phyloP scores from a whole-genome alignment of 2,888 invertebrate genomes.

The Drosophila borealis region DNA sequence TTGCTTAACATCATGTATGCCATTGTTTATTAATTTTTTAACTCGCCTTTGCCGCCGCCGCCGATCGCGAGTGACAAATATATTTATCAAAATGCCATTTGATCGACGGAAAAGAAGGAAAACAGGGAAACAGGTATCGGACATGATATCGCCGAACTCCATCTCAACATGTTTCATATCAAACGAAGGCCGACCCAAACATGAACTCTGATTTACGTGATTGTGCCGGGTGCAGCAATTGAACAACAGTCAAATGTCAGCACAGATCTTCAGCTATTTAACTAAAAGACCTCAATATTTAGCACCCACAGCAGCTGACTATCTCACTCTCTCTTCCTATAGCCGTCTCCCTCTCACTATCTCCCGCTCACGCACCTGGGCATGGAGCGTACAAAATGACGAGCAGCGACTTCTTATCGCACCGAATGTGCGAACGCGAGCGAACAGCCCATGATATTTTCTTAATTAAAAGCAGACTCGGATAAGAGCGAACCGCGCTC shows the following conservation, averaged over 20 bases:
- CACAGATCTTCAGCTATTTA: conserved; percentile 25
- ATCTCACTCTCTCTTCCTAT: background rate
- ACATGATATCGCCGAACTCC: conserved; percentile 39
- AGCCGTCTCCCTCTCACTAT: background rate
- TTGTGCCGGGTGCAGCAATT: conserved; percentile 45
- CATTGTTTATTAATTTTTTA: conserved; percentile 83
- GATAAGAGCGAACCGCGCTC: conserved; percentile 60
- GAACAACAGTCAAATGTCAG: conserved; percentile 35
- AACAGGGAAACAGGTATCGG: conserved; percentile 61
- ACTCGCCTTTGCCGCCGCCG: conserved; percentile 50
- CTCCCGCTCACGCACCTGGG: background rate
- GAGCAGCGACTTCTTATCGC: conserved; percentile 61
- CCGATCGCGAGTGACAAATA: conserved; percentile 71
- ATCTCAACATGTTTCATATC: conserved; percentile 60
- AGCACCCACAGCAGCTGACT: conserved; percentile 25
- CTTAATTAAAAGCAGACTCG: conserved; percentile 73
- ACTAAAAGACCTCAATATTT: conserved; percentile 27
- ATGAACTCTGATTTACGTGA: conserved; percentile 56
- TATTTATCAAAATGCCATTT: conserved; percentile 78
- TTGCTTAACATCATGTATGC: conserved; percentile 82
- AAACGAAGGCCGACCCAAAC: conserved; percentile 50
- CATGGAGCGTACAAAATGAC: conserved; percentile 26
- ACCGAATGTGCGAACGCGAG: conserved; percentile 48
- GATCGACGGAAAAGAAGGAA: conserved; percentile 12
- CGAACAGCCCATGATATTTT: conserved; percentile 65